A percentile compares a stretch with the other conserved stretches of the same genome.
phyloP scores from a whole-genome alignment of 2,888 invertebrate species.

The Aleiodes leptofemur region DNA sequence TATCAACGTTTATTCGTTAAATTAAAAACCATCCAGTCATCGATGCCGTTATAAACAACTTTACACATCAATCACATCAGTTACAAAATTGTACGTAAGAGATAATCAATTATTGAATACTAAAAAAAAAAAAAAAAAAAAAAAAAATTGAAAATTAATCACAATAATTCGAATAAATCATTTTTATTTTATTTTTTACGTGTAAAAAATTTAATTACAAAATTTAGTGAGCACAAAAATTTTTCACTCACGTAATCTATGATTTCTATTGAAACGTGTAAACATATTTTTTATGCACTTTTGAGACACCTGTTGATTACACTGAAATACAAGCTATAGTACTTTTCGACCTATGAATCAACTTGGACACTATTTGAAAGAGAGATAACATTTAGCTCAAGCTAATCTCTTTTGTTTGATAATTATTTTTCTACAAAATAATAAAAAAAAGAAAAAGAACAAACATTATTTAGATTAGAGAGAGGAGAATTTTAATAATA shows the following conservation, averaged over 20 bases:
- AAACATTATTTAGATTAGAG: background rate
- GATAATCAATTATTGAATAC: background rate
- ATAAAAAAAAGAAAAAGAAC: background rate
- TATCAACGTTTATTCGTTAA: conserved; percentile 5
- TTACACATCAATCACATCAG: conserved; percentile 3
- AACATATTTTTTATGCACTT: conserved; percentile 59
- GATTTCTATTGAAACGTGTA: conserved; percentile 42
- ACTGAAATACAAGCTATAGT: conserved; percentile 46
- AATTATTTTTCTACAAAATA: background rate
- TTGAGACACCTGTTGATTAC: conserved; percentile 60
- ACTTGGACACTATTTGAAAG: conserved; percentile 29
- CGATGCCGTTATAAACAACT: conserved; percentile 4
- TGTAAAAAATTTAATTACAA: background rate
- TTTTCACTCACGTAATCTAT: conserved; percentile 23
- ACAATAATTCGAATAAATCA: background rate
- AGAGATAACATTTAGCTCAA: conserved; percentile 14
- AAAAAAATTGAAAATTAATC: background rate
- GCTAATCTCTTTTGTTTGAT: conserved; percentile 13
- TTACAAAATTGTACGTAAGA: conserved; percentile 22
- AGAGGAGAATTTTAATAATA: too few relatives aligned
- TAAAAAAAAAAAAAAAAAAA: background rate
- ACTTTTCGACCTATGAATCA: conserved; percentile 47
- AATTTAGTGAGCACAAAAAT: conserved; percentile 15
- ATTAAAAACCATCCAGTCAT: conserved; percentile 1
- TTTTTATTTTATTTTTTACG: background rate